phyloP scores from a whole-genome alignment of 2,888 invertebrate species.

The Macrosiphum euphorbiae region DNA sequence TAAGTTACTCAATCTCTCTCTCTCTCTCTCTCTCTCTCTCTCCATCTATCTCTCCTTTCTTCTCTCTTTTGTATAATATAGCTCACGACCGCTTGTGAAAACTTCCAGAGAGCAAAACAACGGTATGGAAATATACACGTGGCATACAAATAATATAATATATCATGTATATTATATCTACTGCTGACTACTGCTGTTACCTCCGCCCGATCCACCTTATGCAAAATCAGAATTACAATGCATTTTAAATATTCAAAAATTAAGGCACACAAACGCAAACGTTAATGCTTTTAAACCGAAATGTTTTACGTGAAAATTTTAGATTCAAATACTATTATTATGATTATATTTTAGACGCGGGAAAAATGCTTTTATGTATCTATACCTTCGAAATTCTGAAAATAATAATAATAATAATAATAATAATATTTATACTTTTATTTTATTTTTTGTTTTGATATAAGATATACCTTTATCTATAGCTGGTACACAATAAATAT shows the following conservation, averaged over 20 bases:
- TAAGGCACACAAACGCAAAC: background rate
- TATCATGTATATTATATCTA: background rate
- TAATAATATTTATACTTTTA: background rate
- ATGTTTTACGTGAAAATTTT: background rate
- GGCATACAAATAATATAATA: background rate
- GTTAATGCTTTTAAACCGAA: constrained; percentile 1
- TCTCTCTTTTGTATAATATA: background rate
- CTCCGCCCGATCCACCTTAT: background rate
- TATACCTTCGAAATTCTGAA: background rate
- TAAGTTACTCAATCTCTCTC: background rate
- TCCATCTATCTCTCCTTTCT: background rate
- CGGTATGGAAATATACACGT: background rate
- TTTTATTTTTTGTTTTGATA: background rate
- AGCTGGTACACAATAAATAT: background rate
- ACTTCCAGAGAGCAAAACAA: background rate
- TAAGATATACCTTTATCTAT: background rate
- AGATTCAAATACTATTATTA: background rate
- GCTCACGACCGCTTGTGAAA: background rate
- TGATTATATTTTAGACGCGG: background rate
- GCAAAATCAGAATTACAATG: background rate
- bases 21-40: background rate
- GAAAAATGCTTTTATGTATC: background rate
- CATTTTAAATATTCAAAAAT: constrained; percentile 54
- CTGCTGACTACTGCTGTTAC: background rate
- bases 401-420: background rate